These are phyloP conservation scores for Cynaeus angustus DNA, from an alignment of 2,888 invertebrate species.

Conservation along the genomic window DNA sequence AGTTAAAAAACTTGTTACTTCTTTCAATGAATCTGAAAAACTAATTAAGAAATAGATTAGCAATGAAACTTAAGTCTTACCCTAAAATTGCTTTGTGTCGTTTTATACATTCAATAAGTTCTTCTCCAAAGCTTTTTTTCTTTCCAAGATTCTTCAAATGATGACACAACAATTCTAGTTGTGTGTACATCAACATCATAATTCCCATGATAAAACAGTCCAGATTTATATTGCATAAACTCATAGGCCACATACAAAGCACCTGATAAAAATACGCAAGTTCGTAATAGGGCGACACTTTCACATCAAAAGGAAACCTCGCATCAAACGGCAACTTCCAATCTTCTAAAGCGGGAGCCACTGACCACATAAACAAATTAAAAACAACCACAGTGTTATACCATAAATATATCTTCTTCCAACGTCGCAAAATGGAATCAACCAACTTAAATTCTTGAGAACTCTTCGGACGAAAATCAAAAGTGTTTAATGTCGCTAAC, in stretches of 20 bases:
- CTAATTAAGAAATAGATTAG: background rate
- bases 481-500: background rate
- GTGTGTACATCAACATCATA: slow-evolving; percentile 4
- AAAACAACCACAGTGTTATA: background rate
- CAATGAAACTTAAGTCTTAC: background rate
- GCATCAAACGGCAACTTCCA: slow-evolving; percentile 36
- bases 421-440: background rate
- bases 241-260: slow-evolving; percentile 2
- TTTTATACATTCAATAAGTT: slow-evolving; percentile 17
- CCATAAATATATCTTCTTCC: slow-evolving; percentile 6
- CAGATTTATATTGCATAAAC: slow-evolving; percentile 3
- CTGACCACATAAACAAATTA: slow-evolving; percentile 4
- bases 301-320: slow-evolving; percentile 55
- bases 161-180: background rate
- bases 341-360: slow-evolving; percentile 3
- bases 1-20: slow-evolving; percentile 40
- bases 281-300: slow-evolving; percentile 42
- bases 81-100: slow-evolving; percentile 22
- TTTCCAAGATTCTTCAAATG: background rate
- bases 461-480: slow-evolving; percentile 3
- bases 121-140: background rate
- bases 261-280: slow-evolving; percentile 51
- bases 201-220: slow-evolving; percentile 2
- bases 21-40: slow-evolving; percentile 35
- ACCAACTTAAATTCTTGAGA: background rate